These are phyloP conservation scores for Psix sp. DNA, from an alignment of 1,140 invertebrate genomes.

Conservation along the genomic window DNA sequence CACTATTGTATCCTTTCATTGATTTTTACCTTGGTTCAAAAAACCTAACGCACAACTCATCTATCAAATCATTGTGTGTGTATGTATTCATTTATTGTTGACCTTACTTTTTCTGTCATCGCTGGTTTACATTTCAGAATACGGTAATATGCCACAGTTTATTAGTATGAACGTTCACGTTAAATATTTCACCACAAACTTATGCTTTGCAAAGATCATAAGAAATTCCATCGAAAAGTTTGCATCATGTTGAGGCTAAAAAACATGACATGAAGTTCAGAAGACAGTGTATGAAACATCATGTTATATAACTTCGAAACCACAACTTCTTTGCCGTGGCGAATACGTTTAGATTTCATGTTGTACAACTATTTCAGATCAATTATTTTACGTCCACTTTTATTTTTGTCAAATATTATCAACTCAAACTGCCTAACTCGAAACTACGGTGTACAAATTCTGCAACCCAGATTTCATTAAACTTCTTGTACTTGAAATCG, in stretches of 20 bases:
- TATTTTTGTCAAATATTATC: constrained; percentile 25
- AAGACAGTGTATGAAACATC: constrained; percentile 46
- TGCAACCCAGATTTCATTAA: too few species aligned
- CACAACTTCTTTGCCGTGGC: constrained; percentile 18
- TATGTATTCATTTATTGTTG: not conserved
- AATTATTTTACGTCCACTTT: constrained; percentile 36
- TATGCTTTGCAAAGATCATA: constrained; percentile 6
- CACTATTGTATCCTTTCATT: constrained; percentile 36
- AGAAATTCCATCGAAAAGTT: constrained; percentile 34
- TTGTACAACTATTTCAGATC: constrained; percentile 30
- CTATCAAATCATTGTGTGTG: constrained; percentile 24
- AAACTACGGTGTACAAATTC: too few species aligned
- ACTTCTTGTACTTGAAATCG: too few species aligned
- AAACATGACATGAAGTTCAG: constrained; percentile 29
- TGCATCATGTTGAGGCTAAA: constrained; percentile 21
- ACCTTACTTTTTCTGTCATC: not conserved
- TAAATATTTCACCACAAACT: too few species aligned
- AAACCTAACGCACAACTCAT: constrained; percentile 17
- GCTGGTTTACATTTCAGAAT: not conserved
- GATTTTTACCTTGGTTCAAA: constrained; percentile 28
- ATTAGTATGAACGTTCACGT: too few species aligned
- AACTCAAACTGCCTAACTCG: too few species aligned
- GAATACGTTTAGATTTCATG: constrained; percentile 4
- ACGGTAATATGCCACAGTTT: too few species aligned
- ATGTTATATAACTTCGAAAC: constrained; percentile 33